Evolutionary conservation across 2,113 vertebrate genomes (phyloP), one percentile per base, ranked within the genome.

Genomic region (Trematomus loennbergii): DNA sequence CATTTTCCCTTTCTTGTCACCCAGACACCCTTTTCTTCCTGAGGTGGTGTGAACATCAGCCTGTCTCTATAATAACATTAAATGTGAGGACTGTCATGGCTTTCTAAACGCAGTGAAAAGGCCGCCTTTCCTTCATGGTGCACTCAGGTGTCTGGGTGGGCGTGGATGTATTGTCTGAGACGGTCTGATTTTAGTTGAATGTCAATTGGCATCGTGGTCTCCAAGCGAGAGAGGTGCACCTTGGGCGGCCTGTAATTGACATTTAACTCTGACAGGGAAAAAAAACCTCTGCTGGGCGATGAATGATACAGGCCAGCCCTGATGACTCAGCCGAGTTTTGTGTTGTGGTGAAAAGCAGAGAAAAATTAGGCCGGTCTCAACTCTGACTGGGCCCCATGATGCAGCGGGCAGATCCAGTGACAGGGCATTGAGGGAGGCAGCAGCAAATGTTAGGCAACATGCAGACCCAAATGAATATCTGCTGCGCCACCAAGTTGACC

Each of bases 221-320:
- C 58, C 40, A 57, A 60, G 59, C 9, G 20, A 70, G 64, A 89
- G 67, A 10, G 74, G 9, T 69, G 75, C 71, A 87, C 84, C 82
- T 74, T 78, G 65, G 81, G 77, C 46, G 49, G 43, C 9, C 63
- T 68, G 77, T 76, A 85, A 73, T 65, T 87, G 89, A 88, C 88
- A 89, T 91, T 91, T 88, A 87, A 76, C 69, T 67, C 57, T 70
- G 83, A 75, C 12, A 62, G 77, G 74, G 74, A 73, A 69, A 55
- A 79, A 72, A 82, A 68, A 9, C n/a, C 62, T 50, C 59, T 9
- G 12, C 2, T 63, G 29, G 10, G 12, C 45, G 55, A 67, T 36
- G 80, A 77, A 83, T 78, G 82, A 80, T 53, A 49, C 49, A 3
- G 36, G 63, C 45, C 66, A 12, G 59, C 55, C 12, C 4, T 17